Evolutionary conservation across 1,140 invertebrate genomes (phyloP), one percentile per base, ranked within the genome.

Genomic region (Drosophila teissieri): DNA sequence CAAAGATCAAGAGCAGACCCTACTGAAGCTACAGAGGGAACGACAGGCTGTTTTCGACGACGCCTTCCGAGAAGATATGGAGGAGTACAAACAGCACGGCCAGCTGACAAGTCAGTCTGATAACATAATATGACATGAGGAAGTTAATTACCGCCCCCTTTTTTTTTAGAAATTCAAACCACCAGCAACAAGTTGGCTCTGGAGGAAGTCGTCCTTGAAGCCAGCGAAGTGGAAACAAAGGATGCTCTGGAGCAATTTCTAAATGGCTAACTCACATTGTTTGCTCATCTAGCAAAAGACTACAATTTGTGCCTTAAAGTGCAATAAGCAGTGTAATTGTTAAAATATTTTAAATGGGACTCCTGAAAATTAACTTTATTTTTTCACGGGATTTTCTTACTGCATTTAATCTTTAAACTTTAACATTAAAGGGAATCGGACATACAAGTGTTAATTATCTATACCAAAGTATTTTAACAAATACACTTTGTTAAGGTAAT

Each of bases 31-130:
- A 17, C 91, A 95, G 45, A 94, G 94, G 64, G 95, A 96, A 78
- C 92, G 95, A 54, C 95, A 95, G 75, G 94, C 94, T 64, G 94
- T 94, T 1, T 96, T 95, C 77, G 94, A 95, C 57, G 93, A 95
- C 86, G 95, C 94, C 12, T 96, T 96, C 89, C 93, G 95, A 76
- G 93, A 94, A 65, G 95, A 96, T 80, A 69, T 96, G 40, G 92
- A 94, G 40, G 93, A 94, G 64, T 96, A 94, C 64, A 95, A 95
- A 80, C 92, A 93, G 58, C 93, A 94, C 46, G 95, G 95, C 52
- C 92, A 92, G 17, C 91, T 95, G 60, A 93, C 94, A 78, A 94
- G 95, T 95, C 92, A 92, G 92, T 92, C 45, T 7, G 0, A 12
- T 22, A n/a, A 14, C 36, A 1, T 1, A 31, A 24, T 17, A 36